Base-by-base conservation (phyloP, 2,113 vertebrate species). In the Dissostichus mawsoni region DNA sequence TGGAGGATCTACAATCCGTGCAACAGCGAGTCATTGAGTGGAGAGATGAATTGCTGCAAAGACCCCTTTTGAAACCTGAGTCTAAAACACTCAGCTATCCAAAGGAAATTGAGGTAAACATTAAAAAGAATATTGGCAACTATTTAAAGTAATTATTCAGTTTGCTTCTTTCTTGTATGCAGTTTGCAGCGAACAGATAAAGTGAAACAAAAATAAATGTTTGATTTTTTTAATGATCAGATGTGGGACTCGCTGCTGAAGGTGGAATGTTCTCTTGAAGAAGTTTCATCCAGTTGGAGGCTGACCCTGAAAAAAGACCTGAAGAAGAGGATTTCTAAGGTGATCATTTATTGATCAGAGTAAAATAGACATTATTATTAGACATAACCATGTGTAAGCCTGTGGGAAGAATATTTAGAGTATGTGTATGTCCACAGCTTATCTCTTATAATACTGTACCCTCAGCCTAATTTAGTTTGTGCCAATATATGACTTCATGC, bases 231-330 rank as follows among this genome's bases (percentile, higher is more conserved):
- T 5, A 12, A 51, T 70, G 45, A 11, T 10, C 77, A 95, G 95
- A 78, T 95, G 76, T 95, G 95, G 95, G 88, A 93, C 48, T 36
- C 84, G 0, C 82, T 95, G 80, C 76, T 95, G 76, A 75, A 66
- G 36, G 82, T 92, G 18, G 74, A 93, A 13, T 68, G 89, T 66
- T 90, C 88, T 7, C 47, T 91, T 14, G 85, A 89, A 20, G 78
- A 70, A 0, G 63, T 94, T 56, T 86, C 90, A 23, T 80, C 85
- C 8, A 0, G 17, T 1, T 95, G 95, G 95, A 86, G 6, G 8
- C 2, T 0, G 33, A 81, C 2, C 2, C 68, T 94, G 64, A 75
- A 59, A n/a, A 88, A 45, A 53, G 91, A 91, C 69, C 84, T 95
- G 65, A 90, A 2, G 75, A 90, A 66, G 52, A 94, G 95, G 79